Conservation (phyloP, 2,888 invertebrate species). For the Drosophila emarginata region DNA sequence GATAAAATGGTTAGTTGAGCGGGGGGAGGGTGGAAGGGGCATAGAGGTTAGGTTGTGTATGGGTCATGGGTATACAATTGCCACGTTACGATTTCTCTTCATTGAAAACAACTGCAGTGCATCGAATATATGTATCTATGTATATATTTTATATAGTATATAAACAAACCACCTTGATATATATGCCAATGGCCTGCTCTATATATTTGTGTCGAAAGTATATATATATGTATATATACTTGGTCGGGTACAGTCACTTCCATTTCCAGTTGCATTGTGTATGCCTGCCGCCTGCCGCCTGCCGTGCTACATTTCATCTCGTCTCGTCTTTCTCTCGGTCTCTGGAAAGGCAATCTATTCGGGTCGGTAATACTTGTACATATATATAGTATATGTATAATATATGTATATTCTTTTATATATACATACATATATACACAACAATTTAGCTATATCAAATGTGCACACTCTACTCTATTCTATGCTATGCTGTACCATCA, state of each 20-base stretch:
- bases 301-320: constrained; percentile 17
- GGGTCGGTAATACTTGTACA: neutral
- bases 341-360: constrained; percentile 21
- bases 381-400: neutral
- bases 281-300: neutral
- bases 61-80: neutral
- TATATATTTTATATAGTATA: neutral
- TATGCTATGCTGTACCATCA: too few species aligned
- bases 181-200: constrained; percentile 18
- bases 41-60: too few species aligned
- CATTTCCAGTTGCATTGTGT: constrained; percentile 61
- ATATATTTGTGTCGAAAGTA: neutral
- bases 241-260: constrained; percentile 60
- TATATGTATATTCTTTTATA: neutral
- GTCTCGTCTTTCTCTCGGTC: constrained; percentile 1
- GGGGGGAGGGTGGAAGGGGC: neutral
- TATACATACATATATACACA: constrained; percentile 19
- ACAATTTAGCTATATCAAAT: constrained; percentile 15
- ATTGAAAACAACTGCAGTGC: constrained; percentile 28
- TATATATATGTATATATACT: constrained; percentile 2
- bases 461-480: constrained; percentile 7
- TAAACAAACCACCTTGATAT: constrained; percentile 6
- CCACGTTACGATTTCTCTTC: constrained; percentile 15
- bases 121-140: neutral
- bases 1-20: neutral